These are phyloP conservation scores for Kuschelorhynchus macadamiae DNA, from an alignment of 2,888 invertebrate genomes.

Conservation along the genomic window DNA sequence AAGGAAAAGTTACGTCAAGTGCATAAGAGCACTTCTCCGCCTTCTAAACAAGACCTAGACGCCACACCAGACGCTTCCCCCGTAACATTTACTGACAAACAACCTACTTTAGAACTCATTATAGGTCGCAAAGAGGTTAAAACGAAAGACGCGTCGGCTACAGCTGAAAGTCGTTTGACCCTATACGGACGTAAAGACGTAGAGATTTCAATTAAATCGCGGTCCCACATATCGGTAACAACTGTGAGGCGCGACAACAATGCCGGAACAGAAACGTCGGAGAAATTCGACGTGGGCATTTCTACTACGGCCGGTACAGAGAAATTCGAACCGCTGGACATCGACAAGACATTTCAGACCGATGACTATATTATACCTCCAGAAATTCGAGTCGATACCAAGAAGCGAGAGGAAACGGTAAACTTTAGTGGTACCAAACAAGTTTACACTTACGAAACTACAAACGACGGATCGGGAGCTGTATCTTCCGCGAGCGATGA, in stretches of 20 bases:
- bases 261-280: constrained; percentile 68
- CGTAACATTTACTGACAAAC: constrained; percentile 43
- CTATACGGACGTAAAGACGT: constrained; percentile 71
- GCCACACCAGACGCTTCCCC: constrained; percentile 60
- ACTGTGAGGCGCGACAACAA: constrained; percentile 66
- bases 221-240: constrained; percentile 71
- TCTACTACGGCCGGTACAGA: constrained; percentile 68
- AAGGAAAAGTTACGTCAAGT: constrained; percentile 47
- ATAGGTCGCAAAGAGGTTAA: constrained; percentile 72
- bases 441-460: constrained; percentile 69
- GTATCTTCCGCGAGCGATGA: constrained; percentile 68
- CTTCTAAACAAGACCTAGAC: constrained; percentile 63
- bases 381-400: constrained; percentile 60
- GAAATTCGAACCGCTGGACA: constrained; percentile 55
- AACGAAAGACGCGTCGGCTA: constrained; percentile 70
- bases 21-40: constrained; percentile 67
- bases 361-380: constrained; percentile 66
- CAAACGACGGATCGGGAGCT: constrained; percentile 49
- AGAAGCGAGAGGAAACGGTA: constrained; percentile 70
- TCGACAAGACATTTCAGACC: constrained; percentile 51
- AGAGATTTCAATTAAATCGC: constrained; percentile 72
- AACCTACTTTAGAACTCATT: constrained; percentile 69
- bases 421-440: constrained; percentile 71
- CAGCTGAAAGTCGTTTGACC: constrained; percentile 71
- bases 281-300: constrained; percentile 69